phyloP scores from a whole-genome alignment of 2,113 vertebrate genomes.

The Planiliza haematocheilus region DNA sequence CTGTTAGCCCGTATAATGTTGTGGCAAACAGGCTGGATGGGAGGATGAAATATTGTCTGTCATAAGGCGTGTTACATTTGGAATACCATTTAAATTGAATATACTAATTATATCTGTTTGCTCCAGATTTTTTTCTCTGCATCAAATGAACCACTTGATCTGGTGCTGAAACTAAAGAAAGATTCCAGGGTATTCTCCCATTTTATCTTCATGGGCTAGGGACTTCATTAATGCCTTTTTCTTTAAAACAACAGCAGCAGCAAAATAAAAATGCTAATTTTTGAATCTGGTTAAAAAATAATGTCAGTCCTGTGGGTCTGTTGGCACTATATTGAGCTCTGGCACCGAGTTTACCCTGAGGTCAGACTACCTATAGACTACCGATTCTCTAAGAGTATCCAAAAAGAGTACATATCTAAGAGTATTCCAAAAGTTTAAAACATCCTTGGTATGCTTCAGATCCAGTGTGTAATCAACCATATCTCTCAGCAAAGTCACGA shows the following conservation, averaged over 20 bases:
- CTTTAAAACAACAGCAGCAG: conserved; percentile 17
- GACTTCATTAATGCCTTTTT: conserved; percentile 15
- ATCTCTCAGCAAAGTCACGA: not conserved
- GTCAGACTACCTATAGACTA: too few species aligned
- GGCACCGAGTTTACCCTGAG: too few species aligned
- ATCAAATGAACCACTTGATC: conserved; percentile 34
- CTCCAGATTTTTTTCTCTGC: conserved; percentile 52
- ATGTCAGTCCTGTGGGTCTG: conserved; percentile 6
- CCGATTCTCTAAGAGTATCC: too few species aligned
- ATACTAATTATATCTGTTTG: conserved; percentile 57
- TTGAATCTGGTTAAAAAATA: not conserved
- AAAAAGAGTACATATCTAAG: too few species aligned
- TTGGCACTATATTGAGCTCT: not conserved
- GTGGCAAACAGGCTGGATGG: conserved; percentile 25
- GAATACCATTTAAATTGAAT: conserved; percentile 56
- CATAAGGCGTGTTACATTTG: conserved; percentile 26
- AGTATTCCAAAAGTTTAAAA: too few species aligned
- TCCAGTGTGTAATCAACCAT: not conserved
- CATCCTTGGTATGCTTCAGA: too few species aligned
- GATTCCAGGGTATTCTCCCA: conserved; percentile 39
- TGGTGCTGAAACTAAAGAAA: conserved; percentile 47
- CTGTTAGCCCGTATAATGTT: conserved; percentile 53
- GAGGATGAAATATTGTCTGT: conserved; percentile 30
- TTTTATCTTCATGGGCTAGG: conserved; percentile 19
- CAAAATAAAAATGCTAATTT: conserved; percentile 1